Percentiles rank a stretch among this genome's conserved stretches.
phyloP scores from a whole-genome alignment of 2,888 invertebrate genomes.

The Hirtodrosophila trivittata region DNA sequence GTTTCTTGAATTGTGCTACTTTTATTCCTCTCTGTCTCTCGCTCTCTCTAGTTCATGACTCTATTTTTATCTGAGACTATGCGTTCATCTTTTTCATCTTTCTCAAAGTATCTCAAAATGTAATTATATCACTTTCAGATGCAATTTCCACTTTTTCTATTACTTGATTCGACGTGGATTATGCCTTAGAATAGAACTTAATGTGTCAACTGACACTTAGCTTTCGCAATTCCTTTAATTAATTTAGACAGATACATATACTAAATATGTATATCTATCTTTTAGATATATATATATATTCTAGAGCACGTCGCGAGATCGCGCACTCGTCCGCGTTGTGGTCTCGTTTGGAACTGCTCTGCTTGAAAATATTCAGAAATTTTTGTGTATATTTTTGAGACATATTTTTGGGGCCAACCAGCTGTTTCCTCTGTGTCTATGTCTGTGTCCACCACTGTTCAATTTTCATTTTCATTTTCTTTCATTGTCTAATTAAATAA shows the following conservation, averaged over 20 bases:
- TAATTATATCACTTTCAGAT: conserved; percentile 67
- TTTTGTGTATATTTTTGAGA: conserved; percentile 52
- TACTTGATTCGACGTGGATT: conserved; percentile 6
- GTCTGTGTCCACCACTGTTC: conserved; percentile 8
- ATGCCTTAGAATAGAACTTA: neutral
- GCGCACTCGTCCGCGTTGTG: conserved; percentile 47
- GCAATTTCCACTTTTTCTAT: conserved; percentile 38
- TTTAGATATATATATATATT: conserved; percentile 20
- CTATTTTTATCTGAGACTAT: conserved; percentile 58
- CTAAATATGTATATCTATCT: conserved; percentile 20
- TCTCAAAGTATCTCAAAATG: conserved; percentile 33
- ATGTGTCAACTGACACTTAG: neutral
- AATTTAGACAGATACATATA: too few species aligned
- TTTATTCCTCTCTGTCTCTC: conserved; percentile 20
- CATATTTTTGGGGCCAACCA: conserved; percentile 37
- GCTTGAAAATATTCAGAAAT: conserved; percentile 45
- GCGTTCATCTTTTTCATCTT: conserved; percentile 48
- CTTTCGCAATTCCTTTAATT: conserved; percentile 1
- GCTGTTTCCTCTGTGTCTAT: conserved; percentile 44
- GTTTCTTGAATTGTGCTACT: conserved; percentile 23
- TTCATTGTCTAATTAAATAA: neutral
- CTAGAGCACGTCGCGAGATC: conserved; percentile 35
- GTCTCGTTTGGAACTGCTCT: conserved; percentile 58
- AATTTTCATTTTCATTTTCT: neutral
- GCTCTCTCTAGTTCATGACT: conserved; percentile 38